Evolutionary conservation across 1,140 invertebrate species (phyloP).

Genomic region (Diplogasteroides magnus): DNA sequence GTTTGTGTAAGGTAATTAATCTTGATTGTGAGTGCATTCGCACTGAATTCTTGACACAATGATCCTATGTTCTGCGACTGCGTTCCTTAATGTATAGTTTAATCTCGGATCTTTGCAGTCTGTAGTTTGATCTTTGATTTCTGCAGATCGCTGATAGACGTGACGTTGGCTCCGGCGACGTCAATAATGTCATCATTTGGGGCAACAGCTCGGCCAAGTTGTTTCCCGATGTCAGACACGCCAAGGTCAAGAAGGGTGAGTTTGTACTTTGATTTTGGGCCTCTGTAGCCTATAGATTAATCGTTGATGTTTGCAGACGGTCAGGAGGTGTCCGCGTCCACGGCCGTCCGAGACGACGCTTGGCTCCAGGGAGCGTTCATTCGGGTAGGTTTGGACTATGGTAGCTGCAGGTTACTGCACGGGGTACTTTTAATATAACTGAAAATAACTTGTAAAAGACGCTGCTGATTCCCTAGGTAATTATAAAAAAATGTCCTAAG

Average conservation of each 20-base stretch:
- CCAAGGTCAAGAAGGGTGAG: constrained; percentile 57
- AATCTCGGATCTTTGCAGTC: constrained; percentile 15
- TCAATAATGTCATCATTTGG: constrained; percentile 93
- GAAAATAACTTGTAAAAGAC: too few species aligned
- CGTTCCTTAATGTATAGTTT: too few species aligned
- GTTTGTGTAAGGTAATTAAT: too few species aligned
- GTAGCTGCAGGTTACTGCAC: too few species aligned
- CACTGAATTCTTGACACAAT: too few species aligned
- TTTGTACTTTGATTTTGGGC: too few species aligned
- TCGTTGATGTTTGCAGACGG: constrained; percentile 29
- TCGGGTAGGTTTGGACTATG: constrained; percentile 58
- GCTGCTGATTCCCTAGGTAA: too few species aligned
- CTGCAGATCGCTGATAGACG: constrained; percentile 58
- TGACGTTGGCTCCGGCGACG: constrained; percentile 65
- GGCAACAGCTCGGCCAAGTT: constrained; percentile 98
- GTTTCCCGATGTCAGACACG: constrained; percentile 90
- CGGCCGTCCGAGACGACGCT: constrained; percentile 73
- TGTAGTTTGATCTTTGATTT: not conserved
- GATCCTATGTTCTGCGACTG: too few species aligned
- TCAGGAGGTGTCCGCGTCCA: constrained; percentile 60
- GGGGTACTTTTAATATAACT: too few species aligned
- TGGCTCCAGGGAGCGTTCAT: constrained; percentile 80
- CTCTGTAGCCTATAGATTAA: constrained; percentile 6
- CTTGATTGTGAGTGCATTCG: too few species aligned
- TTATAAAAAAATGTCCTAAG: too few species aligned